Evolutionary conservation across 2,888 invertebrate species (phyloP).

Genomic region (Julus scandinavius): DNA sequence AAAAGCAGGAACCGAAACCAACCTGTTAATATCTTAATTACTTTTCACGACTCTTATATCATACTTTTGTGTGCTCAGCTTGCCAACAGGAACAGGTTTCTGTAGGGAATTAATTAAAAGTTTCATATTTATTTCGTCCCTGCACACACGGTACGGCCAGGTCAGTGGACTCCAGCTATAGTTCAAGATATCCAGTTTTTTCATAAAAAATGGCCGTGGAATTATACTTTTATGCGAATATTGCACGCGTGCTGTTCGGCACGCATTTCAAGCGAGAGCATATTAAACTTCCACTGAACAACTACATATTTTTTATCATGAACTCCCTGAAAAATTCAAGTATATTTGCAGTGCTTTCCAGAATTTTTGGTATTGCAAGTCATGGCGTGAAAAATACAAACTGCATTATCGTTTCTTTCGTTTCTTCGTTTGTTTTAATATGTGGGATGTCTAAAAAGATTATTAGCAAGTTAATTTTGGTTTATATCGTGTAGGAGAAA

Average conservation of each 20-base stretch:
- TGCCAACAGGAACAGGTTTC: constrained; percentile 2
- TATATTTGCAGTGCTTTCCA: neutral
- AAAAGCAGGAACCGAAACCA: constrained; percentile 2
- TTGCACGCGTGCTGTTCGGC: constrained; percentile 1
- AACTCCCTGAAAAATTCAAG: neutral
- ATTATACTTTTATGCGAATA: constrained; percentile 14
- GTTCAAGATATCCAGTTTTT: constrained; percentile 33
- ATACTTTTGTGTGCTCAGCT: neutral
- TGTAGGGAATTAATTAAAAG: neutral
- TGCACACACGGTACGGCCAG: neutral
- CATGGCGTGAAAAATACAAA: neutral
- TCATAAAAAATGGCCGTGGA: neutral
- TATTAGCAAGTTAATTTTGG: no score
- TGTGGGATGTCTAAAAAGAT: no score
- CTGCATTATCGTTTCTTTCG: no score
- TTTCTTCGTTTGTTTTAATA: no score
- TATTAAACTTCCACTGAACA: neutral
- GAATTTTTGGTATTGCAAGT: neutral
- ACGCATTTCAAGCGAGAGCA: neutral
- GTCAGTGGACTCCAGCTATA: neutral
- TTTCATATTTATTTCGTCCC: constrained; percentile 3
- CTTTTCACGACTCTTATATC: neutral
- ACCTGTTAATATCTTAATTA: constrained; percentile 22
- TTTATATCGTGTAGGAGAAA: no score
- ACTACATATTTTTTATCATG: neutral